Percentiles rank a stretch among this genome's conserved stretches.
Conservation (phyloP, 2,888 invertebrate genomes). For the Drosophila paramelanica region DNA sequence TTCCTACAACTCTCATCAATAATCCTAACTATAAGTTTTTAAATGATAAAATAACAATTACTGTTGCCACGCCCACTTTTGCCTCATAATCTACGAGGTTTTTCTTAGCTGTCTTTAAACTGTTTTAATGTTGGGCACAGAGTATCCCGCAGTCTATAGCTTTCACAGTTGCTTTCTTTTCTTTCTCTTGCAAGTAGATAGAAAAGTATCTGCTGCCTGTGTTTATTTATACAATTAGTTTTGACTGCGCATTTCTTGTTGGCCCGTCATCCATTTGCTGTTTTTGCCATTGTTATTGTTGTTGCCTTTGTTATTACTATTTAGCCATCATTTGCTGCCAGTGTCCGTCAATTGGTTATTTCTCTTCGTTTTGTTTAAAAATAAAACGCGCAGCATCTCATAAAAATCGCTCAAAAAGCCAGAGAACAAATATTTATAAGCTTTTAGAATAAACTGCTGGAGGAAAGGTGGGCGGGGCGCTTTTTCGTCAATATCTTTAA, state of each 20-base stretch:
- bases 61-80: too few relatives aligned
- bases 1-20: too few relatives aligned
- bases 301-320: conserved; percentile 34
- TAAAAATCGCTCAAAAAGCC: conserved; percentile 60
- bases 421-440: conserved; percentile 66
- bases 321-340: conserved; percentile 45
- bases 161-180: too few relatives aligned
- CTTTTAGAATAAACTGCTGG: conserved; percentile 35
- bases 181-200: background rate
- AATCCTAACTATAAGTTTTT: too few relatives aligned
- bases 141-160: too few relatives aligned
- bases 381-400: conserved; percentile 63
- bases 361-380: conserved; percentile 61
- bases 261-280: conserved; percentile 14
- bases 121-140: too few relatives aligned
- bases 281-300: conserved; percentile 13
- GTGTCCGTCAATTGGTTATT: conserved; percentile 59
- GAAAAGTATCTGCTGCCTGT: conserved; percentile 2
- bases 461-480: background rate
- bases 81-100: too few relatives aligned
- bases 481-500: conserved; percentile 13
- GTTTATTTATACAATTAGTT: conserved; percentile 44
- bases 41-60: too few relatives aligned
- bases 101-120: too few relatives aligned
- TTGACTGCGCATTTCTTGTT: conserved; percentile 17